A percentile compares a stretch with the other conserved stretches of the same genome.
phyloP scores from a whole-genome alignment of 2,113 vertebrate species.

The Sinocyclocheilus maitianheensis region DNA sequence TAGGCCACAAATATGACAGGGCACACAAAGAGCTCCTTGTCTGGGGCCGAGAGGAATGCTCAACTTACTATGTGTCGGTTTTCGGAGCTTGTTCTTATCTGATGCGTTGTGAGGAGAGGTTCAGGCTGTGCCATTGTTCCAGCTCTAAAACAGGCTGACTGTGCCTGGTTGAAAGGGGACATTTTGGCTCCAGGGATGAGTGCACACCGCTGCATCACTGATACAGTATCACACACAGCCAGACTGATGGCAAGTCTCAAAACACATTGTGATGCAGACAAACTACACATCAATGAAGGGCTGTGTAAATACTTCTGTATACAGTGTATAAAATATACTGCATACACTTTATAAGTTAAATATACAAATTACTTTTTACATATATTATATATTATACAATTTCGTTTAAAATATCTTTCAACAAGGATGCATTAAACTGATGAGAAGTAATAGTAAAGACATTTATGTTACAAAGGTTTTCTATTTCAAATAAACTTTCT shows the following conservation, averaged over 20 bases:
- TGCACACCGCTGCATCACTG: conserved; percentile 28
- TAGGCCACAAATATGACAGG: conserved; percentile 48
- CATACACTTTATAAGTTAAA: neutral
- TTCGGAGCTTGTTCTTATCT: conserved; percentile 67
- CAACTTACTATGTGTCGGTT: conserved; percentile 56
- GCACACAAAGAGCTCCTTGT: conserved; percentile 67
- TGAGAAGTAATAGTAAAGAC: neutral
- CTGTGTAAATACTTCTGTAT: neutral
- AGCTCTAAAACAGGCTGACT: conserved; percentile 54
- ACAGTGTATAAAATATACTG: neutral
- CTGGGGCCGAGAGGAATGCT: conserved; percentile 62
- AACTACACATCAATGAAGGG: neutral
- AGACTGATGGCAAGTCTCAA: neutral
- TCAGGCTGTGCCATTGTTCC: conserved; percentile 62
- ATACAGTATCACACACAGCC: neutral
- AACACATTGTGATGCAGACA: neutral
- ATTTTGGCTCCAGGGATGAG: conserved; percentile 28
- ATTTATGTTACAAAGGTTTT: neutral
- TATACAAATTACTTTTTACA: neutral
- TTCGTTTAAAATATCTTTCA: neutral
- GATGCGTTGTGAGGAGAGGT: conserved; percentile 60
- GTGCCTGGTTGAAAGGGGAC: conserved; percentile 37
- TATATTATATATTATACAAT: neutral
- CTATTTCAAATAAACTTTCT: no score
- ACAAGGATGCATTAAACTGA: neutral